These are phyloP conservation scores for Manis javanica DNA, from an alignment of 2,797 vertebrate genomes.

Conservation along the genomic window DNA sequence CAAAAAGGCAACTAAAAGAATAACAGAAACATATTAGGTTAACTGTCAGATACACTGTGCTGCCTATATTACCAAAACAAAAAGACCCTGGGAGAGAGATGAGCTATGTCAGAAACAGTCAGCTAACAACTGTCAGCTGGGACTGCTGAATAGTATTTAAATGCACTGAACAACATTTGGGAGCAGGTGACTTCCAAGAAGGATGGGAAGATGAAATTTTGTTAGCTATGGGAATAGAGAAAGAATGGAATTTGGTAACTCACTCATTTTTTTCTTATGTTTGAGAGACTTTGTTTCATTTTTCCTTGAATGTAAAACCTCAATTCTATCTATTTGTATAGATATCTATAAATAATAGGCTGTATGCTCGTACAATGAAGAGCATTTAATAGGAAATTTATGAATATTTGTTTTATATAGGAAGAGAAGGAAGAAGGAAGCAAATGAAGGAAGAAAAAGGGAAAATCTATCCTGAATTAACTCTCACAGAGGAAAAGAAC, in stretches of 20 bases:
- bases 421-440: neutral
- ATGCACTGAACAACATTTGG: constrained; percentile 19
- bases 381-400: constrained; percentile 23
- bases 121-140: constrained; percentile 58
- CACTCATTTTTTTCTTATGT: neutral
- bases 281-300: constrained; percentile 15
- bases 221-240: neutral
- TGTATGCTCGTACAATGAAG: neutral
- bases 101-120: constrained; percentile 58
- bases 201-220: constrained; percentile 62
- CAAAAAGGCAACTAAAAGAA: constrained; percentile 59
- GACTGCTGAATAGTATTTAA: constrained; percentile 62
- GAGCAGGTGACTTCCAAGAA: constrained; percentile 62
- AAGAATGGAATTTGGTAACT: neutral
- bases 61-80: constrained; percentile 57
- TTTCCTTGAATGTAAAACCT: constrained; percentile 11
- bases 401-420: neutral
- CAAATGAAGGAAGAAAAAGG: neutral
- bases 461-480: neutral
- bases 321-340: neutral
- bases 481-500: neutral
- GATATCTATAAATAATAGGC: neutral
- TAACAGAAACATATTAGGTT: constrained; percentile 71
- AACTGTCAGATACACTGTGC: constrained; percentile 11
- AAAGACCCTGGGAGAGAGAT: constrained; percentile 56